Base-by-base conservation (phyloP, 2,797 vertebrate genomes). In the Girardinus metallicus region DNA sequence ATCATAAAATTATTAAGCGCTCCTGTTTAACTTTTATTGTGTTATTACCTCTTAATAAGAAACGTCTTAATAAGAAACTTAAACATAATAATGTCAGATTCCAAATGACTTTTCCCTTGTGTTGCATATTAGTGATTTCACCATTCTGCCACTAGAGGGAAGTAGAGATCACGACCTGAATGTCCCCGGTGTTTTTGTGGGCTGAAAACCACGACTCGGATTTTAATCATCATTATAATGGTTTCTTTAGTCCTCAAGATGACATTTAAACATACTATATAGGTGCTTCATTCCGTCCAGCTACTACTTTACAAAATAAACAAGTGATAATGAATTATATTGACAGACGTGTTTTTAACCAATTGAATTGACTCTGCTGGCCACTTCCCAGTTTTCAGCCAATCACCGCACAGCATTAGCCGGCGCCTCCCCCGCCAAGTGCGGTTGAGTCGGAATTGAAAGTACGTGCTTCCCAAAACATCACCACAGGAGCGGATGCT, bases 261-360 rank as follows among this genome's bases (percentile, higher is more conserved):
- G 8, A 21, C 7, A 12, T 23, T 64, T 9, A 21, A 29, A 26
- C 21, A 9, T 16, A 10, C 0, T 4, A 1, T 64, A 53, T 0
- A n/a, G 2, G 5, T 73, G 4, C 1, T 53, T 53, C 51, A 9
- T 8, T 18, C 7, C 23, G 4, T 39, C 31, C 8, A 34, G 9
- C 15, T 29, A 26, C 66, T 44, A 31, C 4, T 31, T 1, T 8
- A 47, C 49, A 51, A 62, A 46, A 31, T 43, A 83, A 84, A 84
- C 60, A 74, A 34, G 4, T 0, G 1, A 41, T 51, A 0, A 0
- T 2, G 23, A 66, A 60, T 8, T 1, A 49, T 2, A 9, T 76
- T 91, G 82, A 94, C 46, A 72, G 89, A 88, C 82, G 74, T 5
- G 4, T 36, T 26, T 29, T 5, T 13, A 44, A 55, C 94, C 94